Conservation (phyloP, 2,888 invertebrate genomes). For the Parnassius mnemosyne region DNA sequence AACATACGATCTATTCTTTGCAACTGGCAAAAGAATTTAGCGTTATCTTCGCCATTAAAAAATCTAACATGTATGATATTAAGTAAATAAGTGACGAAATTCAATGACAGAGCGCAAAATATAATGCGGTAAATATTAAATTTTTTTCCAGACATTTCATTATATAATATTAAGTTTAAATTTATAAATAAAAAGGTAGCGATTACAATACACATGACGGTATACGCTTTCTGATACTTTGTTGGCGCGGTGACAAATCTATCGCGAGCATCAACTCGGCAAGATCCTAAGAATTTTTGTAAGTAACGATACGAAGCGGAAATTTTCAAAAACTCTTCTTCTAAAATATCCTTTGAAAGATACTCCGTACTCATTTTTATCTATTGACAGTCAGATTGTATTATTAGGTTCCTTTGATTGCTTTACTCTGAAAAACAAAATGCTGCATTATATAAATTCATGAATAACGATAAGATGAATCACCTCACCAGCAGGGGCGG, state of each 20-base stretch:
- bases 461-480: no score
- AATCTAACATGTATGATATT: constrained; percentile 52
- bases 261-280: constrained; percentile 48
- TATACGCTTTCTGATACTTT: constrained; percentile 46
- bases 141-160: constrained; percentile 14
- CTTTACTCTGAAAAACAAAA: no score
- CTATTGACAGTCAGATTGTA: background rate
- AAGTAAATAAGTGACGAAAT: constrained; percentile 36
- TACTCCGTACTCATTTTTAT: constrained; percentile 40
- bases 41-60: constrained; percentile 44
- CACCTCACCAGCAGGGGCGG: no score
- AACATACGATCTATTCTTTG: constrained; percentile 56
- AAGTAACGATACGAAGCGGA: constrained; percentile 40
- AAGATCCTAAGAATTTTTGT: constrained; percentile 48
- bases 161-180: constrained; percentile 20
- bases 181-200: constrained; percentile 24
- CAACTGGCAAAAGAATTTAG: constrained; percentile 47
- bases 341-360: constrained; percentile 51
- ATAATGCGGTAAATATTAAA: constrained; percentile 25
- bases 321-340: constrained; percentile 44
- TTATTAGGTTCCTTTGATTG: no score
- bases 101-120: constrained; percentile 25
- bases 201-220: constrained; percentile 34
- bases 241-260: constrained; percentile 49
- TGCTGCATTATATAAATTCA: no score